Base-by-base conservation (phyloP, 2,113 vertebrate genomes). In the Cyanoderma ruficeps region DNA sequence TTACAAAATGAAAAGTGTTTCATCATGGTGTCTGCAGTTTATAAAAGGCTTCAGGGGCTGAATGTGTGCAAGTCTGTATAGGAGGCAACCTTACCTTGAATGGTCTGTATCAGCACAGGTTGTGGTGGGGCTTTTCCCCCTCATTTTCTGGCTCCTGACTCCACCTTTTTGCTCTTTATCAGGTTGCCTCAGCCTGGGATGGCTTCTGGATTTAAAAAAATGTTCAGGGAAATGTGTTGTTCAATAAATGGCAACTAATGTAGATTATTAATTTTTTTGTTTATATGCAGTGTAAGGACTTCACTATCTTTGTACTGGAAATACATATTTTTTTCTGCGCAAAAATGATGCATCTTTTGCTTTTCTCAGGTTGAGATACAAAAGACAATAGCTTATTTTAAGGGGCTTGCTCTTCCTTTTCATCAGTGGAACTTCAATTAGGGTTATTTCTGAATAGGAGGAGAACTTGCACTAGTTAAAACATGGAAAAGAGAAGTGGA, bases 1-100 rank as follows among this genome's bases (percentile, higher is more conserved):
- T 97, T 92, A 88, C 93, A 86, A 95, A 96, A 93, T 91, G 89
- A 85, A 83, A 90, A 88, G 85, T 61, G 60, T 96, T 97, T 96
- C 94, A 95, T 97, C 75, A 30, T 81, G 60, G 79, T 95, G 63
- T 90, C 89, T 94, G 84, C 74, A 93, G 89, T 41, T 95, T 78
- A 31, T 52, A 63, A 82, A 91, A 95, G 89, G 56, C 93, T 96
- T 94, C 1, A 6, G 90, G 89, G 90, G 70, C 87, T 44, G 59
- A 83, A 49, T 70, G 44, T 0, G 0, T 93, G 46, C 83, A 69
- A 60, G 59, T 64, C 52, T 68, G 30, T 37, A 13, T 69, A 60
- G 6, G 47, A 88, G 82, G 88, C 75, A 94, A 21, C 59, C n/a
- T 81, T 75, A 46, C 64, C 44, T 86, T 46, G 39, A 83, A 37